Evolutionary conservation across 1,140 invertebrate genomes (phyloP).

Genomic region (Scaptomyza montana): DNA sequence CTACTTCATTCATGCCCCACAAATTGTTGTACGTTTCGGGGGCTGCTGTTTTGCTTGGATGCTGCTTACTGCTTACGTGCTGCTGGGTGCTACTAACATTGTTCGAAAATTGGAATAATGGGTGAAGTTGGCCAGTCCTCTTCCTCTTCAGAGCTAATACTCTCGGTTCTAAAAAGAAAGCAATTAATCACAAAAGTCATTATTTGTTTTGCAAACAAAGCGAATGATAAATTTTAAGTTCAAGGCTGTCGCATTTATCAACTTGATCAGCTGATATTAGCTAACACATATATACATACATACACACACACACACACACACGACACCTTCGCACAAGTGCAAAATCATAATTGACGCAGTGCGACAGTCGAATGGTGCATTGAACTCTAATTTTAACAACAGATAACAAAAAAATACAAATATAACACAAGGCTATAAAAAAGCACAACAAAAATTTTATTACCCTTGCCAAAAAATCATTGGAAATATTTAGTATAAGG

Average conservation of each 20-base stretch:
- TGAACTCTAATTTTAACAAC: slow-evolving; percentile 57
- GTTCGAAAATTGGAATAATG: slow-evolving; percentile 85
- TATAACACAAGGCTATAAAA: slow-evolving; percentile 22
- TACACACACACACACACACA: not conserved
- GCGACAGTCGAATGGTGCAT: slow-evolving; percentile 55
- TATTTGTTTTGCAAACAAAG: slow-evolving; percentile 9
- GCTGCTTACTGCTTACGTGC: slow-evolving; percentile 37
- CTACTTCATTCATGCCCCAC: slow-evolving; percentile 41
- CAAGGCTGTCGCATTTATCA: slow-evolving; percentile 42
- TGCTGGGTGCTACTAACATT: slow-evolving; percentile 83
- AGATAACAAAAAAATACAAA: slow-evolving; percentile 35
- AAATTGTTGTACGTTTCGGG: slow-evolving; percentile 24
- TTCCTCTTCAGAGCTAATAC: slow-evolving; percentile 85
- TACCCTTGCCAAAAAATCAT: slow-evolving; percentile 21
- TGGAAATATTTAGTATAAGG: not conserved
- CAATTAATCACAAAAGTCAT: slow-evolving; percentile 12
- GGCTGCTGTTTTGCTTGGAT: slow-evolving; percentile 44
- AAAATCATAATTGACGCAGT: slow-evolving; percentile 26
- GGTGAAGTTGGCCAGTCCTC: slow-evolving; percentile 86
- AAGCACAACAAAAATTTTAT: slow-evolving; percentile 4
- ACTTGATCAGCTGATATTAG: slow-evolving; percentile 30
- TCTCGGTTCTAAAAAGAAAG: slow-evolving; percentile 85
- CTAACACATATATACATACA: not conserved
- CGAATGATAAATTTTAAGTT: slow-evolving; percentile 44
- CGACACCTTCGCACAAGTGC: slow-evolving; percentile 54